Evolutionary conservation across 1,140 invertebrate species (phyloP).

Genomic region (Lepidostoma basale): DNA sequence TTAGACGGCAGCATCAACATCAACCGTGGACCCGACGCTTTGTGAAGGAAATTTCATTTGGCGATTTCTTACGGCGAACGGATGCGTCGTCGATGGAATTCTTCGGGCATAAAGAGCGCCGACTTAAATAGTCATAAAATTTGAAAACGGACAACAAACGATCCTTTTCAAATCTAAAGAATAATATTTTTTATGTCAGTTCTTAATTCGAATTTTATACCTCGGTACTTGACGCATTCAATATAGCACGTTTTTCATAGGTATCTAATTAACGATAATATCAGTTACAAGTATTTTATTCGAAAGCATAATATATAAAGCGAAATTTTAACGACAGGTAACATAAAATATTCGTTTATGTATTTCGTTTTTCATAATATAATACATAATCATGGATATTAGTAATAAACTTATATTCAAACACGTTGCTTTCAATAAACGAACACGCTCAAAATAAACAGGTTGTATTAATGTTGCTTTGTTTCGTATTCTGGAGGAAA

Average conservation of each 20-base stretch:
- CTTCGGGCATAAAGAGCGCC: conserved; percentile 11
- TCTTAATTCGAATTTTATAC: no score
- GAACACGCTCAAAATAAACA: not conserved
- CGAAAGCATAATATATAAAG: no score
- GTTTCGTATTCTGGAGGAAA: conserved; percentile 2
- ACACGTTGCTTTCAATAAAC: conserved; percentile 3
- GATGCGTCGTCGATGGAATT: conserved; percentile 26
- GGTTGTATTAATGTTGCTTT: conserved; percentile 5
- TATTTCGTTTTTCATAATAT: no score
- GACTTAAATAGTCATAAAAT: conserved; percentile 14
- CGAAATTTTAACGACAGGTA: no score
- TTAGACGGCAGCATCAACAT: conserved; percentile 31
- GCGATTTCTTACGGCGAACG: conserved; percentile 39
- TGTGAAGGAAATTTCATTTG: conserved; percentile 44
- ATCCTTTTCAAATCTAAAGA: conserved; percentile 1
- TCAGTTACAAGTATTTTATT: not conserved
- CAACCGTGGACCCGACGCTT: conserved; percentile 33
- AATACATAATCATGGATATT: no score
- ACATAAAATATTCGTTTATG: not conserved
- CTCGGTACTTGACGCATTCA: no score
- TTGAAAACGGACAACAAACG: conserved; percentile 5
- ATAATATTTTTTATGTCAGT: no score
- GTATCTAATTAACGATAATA: conserved; percentile 1
- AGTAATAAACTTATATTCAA: not conserved
- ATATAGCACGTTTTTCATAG: no score